These are phyloP conservation scores for Acyrthosiphon pisum DNA, from an alignment of 1,140 invertebrate genomes.

Conservation along the genomic window DNA sequence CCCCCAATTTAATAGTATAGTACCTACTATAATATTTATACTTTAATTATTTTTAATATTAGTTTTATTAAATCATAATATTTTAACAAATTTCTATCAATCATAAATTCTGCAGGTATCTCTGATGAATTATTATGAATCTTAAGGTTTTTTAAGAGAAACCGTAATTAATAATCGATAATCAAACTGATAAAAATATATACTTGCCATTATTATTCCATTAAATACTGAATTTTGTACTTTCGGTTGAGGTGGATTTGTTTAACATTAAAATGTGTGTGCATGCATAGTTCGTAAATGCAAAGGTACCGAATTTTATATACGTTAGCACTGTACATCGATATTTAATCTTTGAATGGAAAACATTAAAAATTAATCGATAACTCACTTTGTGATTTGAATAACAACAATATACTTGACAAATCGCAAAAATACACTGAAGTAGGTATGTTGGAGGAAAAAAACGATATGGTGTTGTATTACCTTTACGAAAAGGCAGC, in stretches of 20 bases:
- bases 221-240: background rate
- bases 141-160: background rate
- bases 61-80: background rate
- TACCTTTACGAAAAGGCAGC: slow-evolving; percentile 41
- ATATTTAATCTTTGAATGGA: background rate
- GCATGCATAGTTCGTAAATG: background rate
- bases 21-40: too few species aligned
- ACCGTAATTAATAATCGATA: background rate
- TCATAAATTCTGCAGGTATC: background rate
- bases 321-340: background rate
- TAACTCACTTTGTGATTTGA: background rate
- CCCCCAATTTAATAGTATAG: too few species aligned
- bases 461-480: slow-evolving; percentile 43
- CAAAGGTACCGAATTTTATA: background rate
- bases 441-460: background rate
- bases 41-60: background rate
- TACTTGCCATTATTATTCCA: background rate
- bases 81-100: background rate
- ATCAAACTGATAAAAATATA: background rate
- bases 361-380: background rate
- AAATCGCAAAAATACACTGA: background rate
- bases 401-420: slow-evolving; percentile 16
- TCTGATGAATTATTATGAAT: background rate
- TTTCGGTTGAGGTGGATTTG: background rate
- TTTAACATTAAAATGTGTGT: background rate